phyloP scores from a whole-genome alignment of 2,797 vertebrate species.

The Enteromius treurensis region DNA sequence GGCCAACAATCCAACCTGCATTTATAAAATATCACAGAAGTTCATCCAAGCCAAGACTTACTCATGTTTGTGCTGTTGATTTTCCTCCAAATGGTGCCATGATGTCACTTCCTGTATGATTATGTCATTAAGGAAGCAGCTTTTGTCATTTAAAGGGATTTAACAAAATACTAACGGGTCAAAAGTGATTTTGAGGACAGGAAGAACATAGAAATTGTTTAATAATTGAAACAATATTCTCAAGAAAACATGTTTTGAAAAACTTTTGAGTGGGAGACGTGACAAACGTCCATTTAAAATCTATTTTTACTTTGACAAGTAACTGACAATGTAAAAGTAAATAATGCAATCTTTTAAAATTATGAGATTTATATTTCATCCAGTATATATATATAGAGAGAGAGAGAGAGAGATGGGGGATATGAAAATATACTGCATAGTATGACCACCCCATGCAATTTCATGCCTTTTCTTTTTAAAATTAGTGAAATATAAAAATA shows the following conservation, averaged over 20 bases:
- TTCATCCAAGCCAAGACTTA: neutral
- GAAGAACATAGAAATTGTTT: neutral
- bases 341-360: neutral
- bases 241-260: neutral
- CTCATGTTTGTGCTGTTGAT: neutral
- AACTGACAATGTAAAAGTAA: neutral
- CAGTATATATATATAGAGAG: neutral
- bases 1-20: neutral
- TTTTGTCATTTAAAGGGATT: neutral
- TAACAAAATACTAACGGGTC: neutral
- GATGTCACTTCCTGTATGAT: constrained; percentile 6
- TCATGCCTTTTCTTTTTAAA: neutral
- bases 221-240: neutral
- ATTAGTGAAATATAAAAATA: neutral
- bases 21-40: neutral
- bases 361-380: neutral
- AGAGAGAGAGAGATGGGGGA: too few relatives aligned
- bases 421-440: neutral
- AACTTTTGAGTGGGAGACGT: neutral
- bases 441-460: neutral
- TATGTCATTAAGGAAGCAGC: too few relatives aligned
- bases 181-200: neutral
- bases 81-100: neutral
- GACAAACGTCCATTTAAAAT: neutral
- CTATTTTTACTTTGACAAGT: neutral